Base-by-base conservation (phyloP, 2,888 invertebrate species). In the Dynastes tityus region DNA sequence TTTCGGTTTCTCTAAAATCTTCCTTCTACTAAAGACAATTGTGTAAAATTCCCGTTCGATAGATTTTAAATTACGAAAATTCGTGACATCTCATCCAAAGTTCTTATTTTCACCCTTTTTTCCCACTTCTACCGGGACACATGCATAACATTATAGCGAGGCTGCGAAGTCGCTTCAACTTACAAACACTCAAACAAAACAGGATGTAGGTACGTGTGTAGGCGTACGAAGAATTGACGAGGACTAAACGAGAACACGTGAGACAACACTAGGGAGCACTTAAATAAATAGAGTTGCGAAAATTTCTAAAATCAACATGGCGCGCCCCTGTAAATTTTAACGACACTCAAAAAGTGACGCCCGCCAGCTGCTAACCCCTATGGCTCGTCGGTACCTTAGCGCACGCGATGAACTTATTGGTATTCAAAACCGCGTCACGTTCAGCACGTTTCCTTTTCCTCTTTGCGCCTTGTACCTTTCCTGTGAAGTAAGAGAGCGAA, bases 261-360 rank as follows among this genome's bases (percentile, higher is more conserved):
- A 68, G 67, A 49, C 77, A 67, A 77, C 77, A 67, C 68, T 67
- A 68, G 77, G 77, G 49, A 78, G 73, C 51, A 78, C 78, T 75
- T 75, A 76, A 79, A 79, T 79, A 79, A 79, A 79, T 76, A 79
- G 68, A 77, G 76, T 27, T 70, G 76, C 68, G 76, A 68, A 79
- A 79, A 79, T 79, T 79, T 76, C 79, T 76, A 79, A 79, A 79
- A 79, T 79, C 79, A 79, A 79, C 79, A 79, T 13, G 27, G 61
- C 8, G 22, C 37, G 73, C 75, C 49, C 51, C n/a, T 29, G 70
- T 79, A 79, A 79, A 79, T 79, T 79, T 75, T 79, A 79, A 79
- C 79, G 68, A 68, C 79, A 76, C 79, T 79, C 79, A 68, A 79
- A 79, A 79, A 79, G 76, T 79, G 64, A 63, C 63, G 51, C 49